Evolutionary conservation across 1,140 invertebrate genomes (phyloP), one percentile per base, ranked within the genome.

Genomic region (Bombyx mandarina): DNA sequence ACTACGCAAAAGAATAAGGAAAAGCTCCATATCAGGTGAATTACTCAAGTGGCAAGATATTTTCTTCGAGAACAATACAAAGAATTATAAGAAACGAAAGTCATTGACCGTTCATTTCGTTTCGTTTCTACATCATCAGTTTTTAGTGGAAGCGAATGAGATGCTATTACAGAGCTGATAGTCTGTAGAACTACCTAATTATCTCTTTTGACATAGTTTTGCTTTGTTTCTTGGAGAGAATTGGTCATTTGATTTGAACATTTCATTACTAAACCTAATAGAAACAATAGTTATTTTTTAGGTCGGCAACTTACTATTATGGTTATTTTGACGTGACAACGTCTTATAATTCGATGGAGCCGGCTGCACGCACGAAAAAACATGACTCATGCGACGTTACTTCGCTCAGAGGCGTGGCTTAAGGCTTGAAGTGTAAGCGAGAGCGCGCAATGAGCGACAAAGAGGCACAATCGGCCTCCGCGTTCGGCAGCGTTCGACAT

Each of bases 51-150:
- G 63, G 56, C 52, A 61, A 50, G n/a, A 46, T 54, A 61, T 66
- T 66, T 65, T 65, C 61, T 12, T 45, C 58, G 26, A 56, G 54
- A 60, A 63, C 62, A 73, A 69, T 66, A 71, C 65, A 61, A 66
- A 67, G 63, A 73, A 73, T 69, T 67, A 67, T 65, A 66, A 67
- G 65, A 65, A 70, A 62, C 66, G 66, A 74, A 70, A 76, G 71
- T 74, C 71, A 76, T 76, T 58, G 62, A 60, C 62, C 63, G 71
- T 69, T 72, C 71, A 76, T 74, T 76, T 76, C 63, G 66, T 56
- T 65, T 54, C 57, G 71, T 72, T 75, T 74, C 69, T 65, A 61
- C 58, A 60, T 63, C 67, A 73, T 76, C 69, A 65, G 69, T 65
- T 68, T 65, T 67, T 65, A 68, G 65, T 67, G 67, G 58, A 63